Evolutionary conservation across 2,797 vertebrate genomes (phyloP).

Genomic region (Syncerus caffer): DNA sequence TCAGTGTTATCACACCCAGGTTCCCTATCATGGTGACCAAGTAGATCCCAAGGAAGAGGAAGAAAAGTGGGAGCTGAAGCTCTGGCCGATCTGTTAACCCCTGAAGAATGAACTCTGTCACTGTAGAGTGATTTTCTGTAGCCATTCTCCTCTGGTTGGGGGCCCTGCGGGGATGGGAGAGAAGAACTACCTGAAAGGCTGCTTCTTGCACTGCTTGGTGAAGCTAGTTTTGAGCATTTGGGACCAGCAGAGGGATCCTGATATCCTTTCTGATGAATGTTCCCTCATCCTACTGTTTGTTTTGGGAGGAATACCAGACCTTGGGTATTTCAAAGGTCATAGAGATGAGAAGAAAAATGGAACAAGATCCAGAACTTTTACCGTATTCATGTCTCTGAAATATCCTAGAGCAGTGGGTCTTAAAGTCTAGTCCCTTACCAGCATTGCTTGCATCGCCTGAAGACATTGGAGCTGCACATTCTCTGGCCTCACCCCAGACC

Average conservation of each 20-base stretch:
- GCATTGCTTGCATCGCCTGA: not conserved
- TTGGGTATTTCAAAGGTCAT: not conserved
- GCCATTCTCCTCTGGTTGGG: not conserved
- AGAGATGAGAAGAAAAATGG: not conserved
- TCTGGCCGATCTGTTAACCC: not conserved
- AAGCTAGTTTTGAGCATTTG: not conserved
- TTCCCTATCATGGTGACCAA: slow-evolving; percentile 44
- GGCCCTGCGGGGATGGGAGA: not conserved
- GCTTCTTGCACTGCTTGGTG: not conserved
- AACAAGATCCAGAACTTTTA: not conserved
- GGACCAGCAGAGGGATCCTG: not conserved
- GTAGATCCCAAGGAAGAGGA: slow-evolving; percentile 54
- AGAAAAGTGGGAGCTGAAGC: not conserved
- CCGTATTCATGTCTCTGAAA: not conserved
- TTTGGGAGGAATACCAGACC: not conserved
- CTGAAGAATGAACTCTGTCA: slow-evolving; percentile 23
- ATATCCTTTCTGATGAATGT: not conserved
- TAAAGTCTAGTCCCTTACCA: not conserved
- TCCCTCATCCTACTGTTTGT: not conserved
- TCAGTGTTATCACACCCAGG: slow-evolving; percentile 49
- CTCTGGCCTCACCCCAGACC: not conserved
- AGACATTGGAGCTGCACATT: not conserved
- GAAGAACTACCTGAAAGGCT: not conserved
- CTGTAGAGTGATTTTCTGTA: not conserved
- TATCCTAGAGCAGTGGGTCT: not conserved